Evolutionary conservation across 2,888 invertebrate species (phyloP), one percentile per base, ranked within the genome.

Genomic region (Nezara viridula): DNA sequence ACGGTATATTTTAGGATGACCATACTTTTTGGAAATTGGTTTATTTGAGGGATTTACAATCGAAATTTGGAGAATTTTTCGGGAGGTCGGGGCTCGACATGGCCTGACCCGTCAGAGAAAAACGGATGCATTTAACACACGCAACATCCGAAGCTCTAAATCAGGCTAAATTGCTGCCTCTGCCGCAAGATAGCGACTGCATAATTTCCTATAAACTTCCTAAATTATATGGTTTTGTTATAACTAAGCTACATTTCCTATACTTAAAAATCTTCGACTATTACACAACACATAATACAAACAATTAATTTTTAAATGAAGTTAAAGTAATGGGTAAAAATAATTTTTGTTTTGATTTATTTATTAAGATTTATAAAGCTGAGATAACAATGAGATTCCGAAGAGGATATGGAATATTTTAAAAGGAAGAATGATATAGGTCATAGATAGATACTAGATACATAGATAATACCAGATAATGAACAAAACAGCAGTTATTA

Each of bases 131-230:
- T 32, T n/a, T 7, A 44, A 40, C 40, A 40, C 73, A 73, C 73
- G 73, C 73, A 37, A 73, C 37, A 40, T 73, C 37, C 40, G 19
- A 21, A 5, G 73, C 37, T 73, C 37, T 73, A 77, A 77, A 77
- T 77, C 77, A 77, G 44, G 24, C 37, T 77, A 77, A 77, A 77
- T 77, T 77, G 77, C 77, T 77, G 12, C 40, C 10, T 40, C 24
- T 77, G 40, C 32, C 40, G 44, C 77, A 77, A 37, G 27, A 44
- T 40, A 44, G 6, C 37, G 27, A 73, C 5, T 37, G 7, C 40
- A 73, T 73, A 73, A 32, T 73, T 73, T 37, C 73, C 73, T 10
- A 73, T 37, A 73, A 73, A 73, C 27, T 73, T 73, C 21, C 37
- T 32, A 73, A 73, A 73, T 73, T 32, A 40, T 19, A 73, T 16